Evolutionary conservation across 1,140 invertebrate genomes (phyloP), one percentile per base, ranked within the genome.

Genomic region (Ladona fulva): DNA sequence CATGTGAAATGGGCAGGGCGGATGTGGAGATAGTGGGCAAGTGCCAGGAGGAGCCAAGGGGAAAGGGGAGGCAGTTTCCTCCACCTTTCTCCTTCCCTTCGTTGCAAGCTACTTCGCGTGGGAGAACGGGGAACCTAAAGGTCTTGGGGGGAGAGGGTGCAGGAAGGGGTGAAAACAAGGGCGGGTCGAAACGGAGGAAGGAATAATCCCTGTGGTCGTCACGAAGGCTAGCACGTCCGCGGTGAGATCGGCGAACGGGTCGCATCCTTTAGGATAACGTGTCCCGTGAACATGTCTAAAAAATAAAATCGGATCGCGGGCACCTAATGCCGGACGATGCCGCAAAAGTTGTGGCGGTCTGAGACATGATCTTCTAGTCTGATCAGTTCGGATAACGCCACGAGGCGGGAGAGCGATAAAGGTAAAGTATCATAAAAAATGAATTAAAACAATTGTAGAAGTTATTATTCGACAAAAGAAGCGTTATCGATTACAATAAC

Each of bases 11-110:
- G 16, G 52, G 44, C 44, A 52, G 44, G 44, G 52, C 52, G 52
- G n/a, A 66, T 66, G 52, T 66, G 52, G 52, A 66, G 52, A 66
- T 66, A 66, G 52, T 66, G 52, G 52, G 52, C n/a, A 22, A 66
- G 52, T 66, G 52, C 52, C 52, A 66, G 52, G 52, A 66, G 52
- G 52, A 66, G n/a, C 52, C 52, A 66, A 3, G 52, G 12, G 52
- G 52, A 12, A 22, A 22, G 16, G n/a, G 52, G 52, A 66, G 52
- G 52, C 1, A 37, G 29, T 22, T 22, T 22, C 52, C 44, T 19
- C 44, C 44, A 10, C 44, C 44, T 52, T 11, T 52, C 44, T 10
- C 44, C 52, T 22, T 22, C 16, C 52, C 52, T 19, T 12, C 52
- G 52, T 11, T 52, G 44, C 44, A 10, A 19, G 44, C 52, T 66